A percentile compares a stretch with the other conserved stretches of the same genome.
Conservation (phyloP, 2,113 vertebrate species). For the Camelus bactrianus region DNA sequence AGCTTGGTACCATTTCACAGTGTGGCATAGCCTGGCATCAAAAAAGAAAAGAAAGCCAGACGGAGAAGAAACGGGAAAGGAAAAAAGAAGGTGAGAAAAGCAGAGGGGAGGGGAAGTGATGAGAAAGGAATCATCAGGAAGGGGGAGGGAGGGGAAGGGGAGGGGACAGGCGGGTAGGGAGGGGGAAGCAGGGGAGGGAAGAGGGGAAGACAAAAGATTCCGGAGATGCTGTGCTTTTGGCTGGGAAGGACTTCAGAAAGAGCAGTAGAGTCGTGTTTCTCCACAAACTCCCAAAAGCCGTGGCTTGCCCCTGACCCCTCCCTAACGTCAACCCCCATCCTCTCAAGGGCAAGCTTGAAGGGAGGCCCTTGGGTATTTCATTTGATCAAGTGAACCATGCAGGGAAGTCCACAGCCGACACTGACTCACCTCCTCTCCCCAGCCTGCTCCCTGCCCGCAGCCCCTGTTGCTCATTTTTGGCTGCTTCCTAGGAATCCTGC, state of each 20-base stretch:
- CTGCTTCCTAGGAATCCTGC: neutral
- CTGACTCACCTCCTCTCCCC: neutral
- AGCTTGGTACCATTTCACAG: neutral
- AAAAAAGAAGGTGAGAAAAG: neutral
- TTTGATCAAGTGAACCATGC: neutral
- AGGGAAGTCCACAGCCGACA: neutral
- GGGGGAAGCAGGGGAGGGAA: rapidly evolving
- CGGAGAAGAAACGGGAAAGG: neutral
- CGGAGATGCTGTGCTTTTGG: neutral
- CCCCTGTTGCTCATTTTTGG: neutral
- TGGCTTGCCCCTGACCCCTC: neutral
- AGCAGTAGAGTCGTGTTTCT: neutral
- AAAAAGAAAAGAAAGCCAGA: neutral
- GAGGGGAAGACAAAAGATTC: neutral
- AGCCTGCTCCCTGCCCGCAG: neutral
- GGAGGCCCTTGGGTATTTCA: neutral
- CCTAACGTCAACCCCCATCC: neutral
- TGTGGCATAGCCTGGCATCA: neutral
- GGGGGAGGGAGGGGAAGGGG: too few relatives aligned
- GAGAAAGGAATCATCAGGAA: neutral
- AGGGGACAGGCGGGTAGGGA: rapidly evolving
- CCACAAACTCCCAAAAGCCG: neutral
- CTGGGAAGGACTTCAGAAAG: neutral
- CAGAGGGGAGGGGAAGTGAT: rapidly evolving
- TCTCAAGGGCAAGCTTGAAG: neutral